phyloP scores from a whole-genome alignment of 2,113 vertebrate species.

The Egretta garzetta region DNA sequence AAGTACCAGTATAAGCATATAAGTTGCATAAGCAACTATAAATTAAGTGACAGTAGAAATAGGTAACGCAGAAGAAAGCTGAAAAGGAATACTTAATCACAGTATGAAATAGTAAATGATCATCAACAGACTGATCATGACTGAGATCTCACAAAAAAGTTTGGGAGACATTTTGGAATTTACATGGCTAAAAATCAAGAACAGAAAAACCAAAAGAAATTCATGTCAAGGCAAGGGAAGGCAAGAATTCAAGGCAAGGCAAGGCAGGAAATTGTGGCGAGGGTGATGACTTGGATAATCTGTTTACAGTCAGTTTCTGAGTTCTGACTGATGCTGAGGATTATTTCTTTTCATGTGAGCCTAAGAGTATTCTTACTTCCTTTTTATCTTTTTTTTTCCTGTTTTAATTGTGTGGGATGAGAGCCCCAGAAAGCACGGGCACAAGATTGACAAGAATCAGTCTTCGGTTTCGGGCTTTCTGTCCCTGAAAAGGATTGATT shows the following conservation, averaged over 20 bases:
- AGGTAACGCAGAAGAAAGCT: not conserved
- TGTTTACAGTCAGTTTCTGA: not conserved
- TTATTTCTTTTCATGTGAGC: not conserved
- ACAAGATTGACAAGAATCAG: not conserved
- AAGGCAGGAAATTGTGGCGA: not conserved
- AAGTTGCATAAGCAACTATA: too few species aligned
- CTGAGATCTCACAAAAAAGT: not conserved
- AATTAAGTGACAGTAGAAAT: not conserved
- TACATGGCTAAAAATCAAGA: not conserved
- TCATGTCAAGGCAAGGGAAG: not conserved
- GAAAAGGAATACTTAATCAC: not conserved
- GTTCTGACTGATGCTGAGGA: not conserved
- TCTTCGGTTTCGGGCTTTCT: not conserved
- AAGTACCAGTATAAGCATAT: too few species aligned
- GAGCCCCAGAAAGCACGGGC: not conserved
- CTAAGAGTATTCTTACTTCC: not conserved
- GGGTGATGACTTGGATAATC: not conserved
- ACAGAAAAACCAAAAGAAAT: not conserved
- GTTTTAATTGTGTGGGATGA: not conserved
- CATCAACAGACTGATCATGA: not conserved
- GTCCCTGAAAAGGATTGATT: constrained; percentile 10
- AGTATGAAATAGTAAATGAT: not conserved
- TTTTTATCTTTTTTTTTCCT: not conserved
- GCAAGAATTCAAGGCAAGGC: too few species aligned
- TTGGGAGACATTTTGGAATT: not conserved